Evolutionary conservation across 2,888 invertebrate genomes (phyloP).

Genomic region (Nymphalis c-album): DNA sequence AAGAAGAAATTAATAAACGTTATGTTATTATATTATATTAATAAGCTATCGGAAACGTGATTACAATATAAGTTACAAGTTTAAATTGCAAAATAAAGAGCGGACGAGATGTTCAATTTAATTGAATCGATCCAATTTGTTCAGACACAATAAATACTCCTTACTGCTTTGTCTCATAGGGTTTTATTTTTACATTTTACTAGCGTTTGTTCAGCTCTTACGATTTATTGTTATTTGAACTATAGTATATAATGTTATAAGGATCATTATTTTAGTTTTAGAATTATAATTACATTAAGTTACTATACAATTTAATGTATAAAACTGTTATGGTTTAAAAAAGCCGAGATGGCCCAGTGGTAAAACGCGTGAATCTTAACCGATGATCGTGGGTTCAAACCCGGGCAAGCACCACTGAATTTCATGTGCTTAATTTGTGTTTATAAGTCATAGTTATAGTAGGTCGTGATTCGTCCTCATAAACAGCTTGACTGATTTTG

Average conservation of each 20-base stretch:
- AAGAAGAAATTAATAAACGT: neutral
- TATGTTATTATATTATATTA: neutral
- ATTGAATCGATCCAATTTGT: constrained; percentile 24
- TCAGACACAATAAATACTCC: constrained; percentile 25
- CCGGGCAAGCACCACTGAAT: too few relatives aligned
- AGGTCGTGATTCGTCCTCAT: too few relatives aligned
- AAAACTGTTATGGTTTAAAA: too few relatives aligned
- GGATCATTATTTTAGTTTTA: neutral
- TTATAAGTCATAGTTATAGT: too few relatives aligned
- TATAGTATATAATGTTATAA: neutral
- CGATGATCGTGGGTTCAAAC: too few relatives aligned
- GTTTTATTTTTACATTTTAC: constrained; percentile 9
- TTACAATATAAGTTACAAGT: constrained; percentile 10
- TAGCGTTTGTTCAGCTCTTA: neutral
- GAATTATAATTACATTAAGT: too few relatives aligned
- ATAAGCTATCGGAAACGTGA: neutral
- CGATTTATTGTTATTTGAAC: neutral
- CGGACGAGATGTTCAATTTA: constrained; percentile 19
- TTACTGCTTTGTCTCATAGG: constrained; percentile 12
- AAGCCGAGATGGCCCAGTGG: too few relatives aligned
- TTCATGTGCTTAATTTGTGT: too few relatives aligned
- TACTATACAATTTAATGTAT: too few relatives aligned
- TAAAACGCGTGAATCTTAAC: too few relatives aligned
- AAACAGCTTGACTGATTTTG: too few relatives aligned
- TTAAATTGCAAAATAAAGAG: constrained; percentile 13